Conservation (phyloP, 2,797 vertebrate genomes). For the Diplodus sargus region DNA sequence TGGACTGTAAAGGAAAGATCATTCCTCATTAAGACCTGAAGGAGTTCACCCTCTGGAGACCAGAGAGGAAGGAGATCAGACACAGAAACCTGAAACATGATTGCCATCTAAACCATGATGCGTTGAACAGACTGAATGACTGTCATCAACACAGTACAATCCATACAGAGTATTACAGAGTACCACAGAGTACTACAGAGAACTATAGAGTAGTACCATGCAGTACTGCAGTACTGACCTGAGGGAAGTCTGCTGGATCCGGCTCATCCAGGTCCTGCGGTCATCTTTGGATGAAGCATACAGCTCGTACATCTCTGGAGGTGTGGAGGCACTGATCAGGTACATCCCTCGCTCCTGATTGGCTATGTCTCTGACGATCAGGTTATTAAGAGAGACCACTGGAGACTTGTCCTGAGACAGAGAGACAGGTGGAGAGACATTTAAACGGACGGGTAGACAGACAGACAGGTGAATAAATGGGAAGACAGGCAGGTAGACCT, state of each 20-base stretch:
- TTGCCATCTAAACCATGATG: no score
- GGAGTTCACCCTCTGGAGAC: no score
- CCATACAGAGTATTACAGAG: background rate
- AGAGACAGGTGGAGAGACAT: constrained; percentile 3
- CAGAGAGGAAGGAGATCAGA: no score
- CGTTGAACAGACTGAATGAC: no score
- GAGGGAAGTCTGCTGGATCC: constrained; percentile 89
- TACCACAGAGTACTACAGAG: background rate
- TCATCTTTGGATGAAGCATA: constrained; percentile 90
- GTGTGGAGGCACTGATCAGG: constrained; percentile 88
- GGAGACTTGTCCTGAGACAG: constrained; percentile 90
- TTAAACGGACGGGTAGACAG: background rate
- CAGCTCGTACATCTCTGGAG: constrained; percentile 95
- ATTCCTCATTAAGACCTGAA: no score
- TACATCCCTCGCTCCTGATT: constrained; percentile 97
- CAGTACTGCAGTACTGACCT: constrained; percentile 69
- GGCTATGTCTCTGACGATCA: constrained; percentile 94
- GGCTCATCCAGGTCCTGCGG: constrained; percentile 90
- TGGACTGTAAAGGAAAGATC: no score
- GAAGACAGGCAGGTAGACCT: background rate
- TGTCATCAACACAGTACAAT: background rate
- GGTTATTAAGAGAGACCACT: constrained; percentile 89
- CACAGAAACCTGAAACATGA: no score
- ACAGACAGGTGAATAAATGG: background rate
- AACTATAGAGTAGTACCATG: background rate